Percentiles rank a stretch among this genome's conserved stretches.
These are phyloP conservation scores for Drosophila ogumai DNA, from an alignment of 1,140 invertebrate genomes.

Conservation along the genomic window DNA sequence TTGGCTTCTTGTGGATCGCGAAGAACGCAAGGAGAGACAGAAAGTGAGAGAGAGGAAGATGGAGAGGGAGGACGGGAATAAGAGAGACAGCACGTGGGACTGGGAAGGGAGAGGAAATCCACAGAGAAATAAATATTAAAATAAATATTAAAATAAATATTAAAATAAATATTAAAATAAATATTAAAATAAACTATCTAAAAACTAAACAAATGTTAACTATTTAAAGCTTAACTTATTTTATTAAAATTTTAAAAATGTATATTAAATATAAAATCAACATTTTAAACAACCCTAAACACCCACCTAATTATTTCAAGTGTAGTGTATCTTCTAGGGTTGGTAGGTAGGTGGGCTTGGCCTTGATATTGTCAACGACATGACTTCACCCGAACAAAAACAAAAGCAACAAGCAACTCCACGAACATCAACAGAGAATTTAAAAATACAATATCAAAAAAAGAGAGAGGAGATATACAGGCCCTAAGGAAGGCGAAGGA, in stretches of 20 bases:
- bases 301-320: background rate
- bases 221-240: too few relatives aligned
- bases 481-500: background rate
- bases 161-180: too few relatives aligned
- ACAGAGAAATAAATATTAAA: slow-evolving; percentile 13
- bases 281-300: background rate
- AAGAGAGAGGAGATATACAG: slow-evolving; percentile 8
- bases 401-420: slow-evolving; percentile 43
- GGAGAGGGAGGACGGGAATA: background rate
- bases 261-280: background rate
- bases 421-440: slow-evolving; percentile 35
- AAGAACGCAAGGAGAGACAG: slow-evolving; percentile 14
- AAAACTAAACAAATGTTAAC: background rate
- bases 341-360: slow-evolving; percentile 44
- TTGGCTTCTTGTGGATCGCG: slow-evolving; percentile 61
- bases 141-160: too few relatives aligned
- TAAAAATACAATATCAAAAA: slow-evolving; percentile 44
- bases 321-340: slow-evolving; percentile 5
- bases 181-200: background rate
- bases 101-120: slow-evolving; percentile 18
- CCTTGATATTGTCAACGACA: slow-evolving; percentile 78
- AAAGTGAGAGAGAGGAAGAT: background rate
- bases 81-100: background rate
- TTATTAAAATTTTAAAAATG: background rate
- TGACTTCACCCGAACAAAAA: slow-evolving; percentile 39